Evolutionary conservation across 1,140 invertebrate genomes (phyloP).

Genomic region (Sycophaga agraensis): DNA sequence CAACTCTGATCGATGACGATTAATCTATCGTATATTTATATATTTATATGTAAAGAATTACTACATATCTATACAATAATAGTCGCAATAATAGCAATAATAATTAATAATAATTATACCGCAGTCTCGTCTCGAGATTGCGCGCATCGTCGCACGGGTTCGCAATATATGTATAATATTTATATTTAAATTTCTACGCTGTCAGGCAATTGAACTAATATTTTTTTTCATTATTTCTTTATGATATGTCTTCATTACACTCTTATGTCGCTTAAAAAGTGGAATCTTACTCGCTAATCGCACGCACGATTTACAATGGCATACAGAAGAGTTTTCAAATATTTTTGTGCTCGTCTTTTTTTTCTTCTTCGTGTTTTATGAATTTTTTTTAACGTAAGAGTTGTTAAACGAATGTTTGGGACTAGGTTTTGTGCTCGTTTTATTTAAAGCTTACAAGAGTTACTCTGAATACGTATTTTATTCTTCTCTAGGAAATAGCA

Average conservation of each 20-base stretch:
- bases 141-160: constrained; percentile 41
- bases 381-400: constrained; percentile 3
- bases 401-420: not conserved
- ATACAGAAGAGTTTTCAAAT: constrained; percentile 6
- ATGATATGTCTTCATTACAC: constrained; percentile 58
- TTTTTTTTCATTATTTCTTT: constrained; percentile 34
- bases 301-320: constrained; percentile 32
- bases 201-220: constrained; percentile 57
- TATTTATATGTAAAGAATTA: too few relatives aligned
- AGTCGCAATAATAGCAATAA: not conserved
- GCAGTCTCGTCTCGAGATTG: constrained; percentile 43
- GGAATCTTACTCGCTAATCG: constrained; percentile 47
- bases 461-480: constrained; percentile 1
- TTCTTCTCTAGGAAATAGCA: constrained; percentile 7
- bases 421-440: constrained; percentile 1
- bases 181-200: constrained; percentile 51
- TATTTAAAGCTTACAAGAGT: constrained; percentile 8
- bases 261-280: constrained; percentile 50
- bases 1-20: too few relatives aligned
- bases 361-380: not conserved
- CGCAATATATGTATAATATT: constrained; percentile 40
- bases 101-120: not conserved
- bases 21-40: too few relatives aligned
- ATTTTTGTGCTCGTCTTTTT: not conserved
- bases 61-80: not conserved